Percentiles rank a stretch among this genome's conserved stretches.
Evolutionary conservation across 2,797 vertebrate species (phyloP).

Genomic region (Phyllotis vaccarum): DNA sequence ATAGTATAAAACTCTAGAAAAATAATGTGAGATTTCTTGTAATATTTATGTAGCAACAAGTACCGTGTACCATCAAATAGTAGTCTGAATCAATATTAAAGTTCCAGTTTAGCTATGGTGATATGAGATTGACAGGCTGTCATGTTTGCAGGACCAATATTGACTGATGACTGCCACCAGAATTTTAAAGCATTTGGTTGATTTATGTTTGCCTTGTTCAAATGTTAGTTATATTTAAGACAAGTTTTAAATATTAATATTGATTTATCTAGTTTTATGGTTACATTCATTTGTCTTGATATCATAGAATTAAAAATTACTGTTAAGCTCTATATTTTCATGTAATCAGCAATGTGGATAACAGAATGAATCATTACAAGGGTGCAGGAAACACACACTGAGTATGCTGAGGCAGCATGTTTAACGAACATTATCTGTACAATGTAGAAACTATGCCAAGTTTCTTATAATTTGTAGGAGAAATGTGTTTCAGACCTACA

Average conservation of each 20-base stretch:
- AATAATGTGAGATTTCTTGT: slow-evolving; percentile 17
- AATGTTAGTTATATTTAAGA: slow-evolving; percentile 59
- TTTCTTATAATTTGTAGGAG: neutral
- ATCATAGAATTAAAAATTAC: slow-evolving; percentile 41
- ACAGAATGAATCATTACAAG: slow-evolving; percentile 4
- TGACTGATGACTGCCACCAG: slow-evolving; percentile 17
- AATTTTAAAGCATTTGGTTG: slow-evolving; percentile 49
- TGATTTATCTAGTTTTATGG: slow-evolving; percentile 19
- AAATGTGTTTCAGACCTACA: neutral
- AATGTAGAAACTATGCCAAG: slow-evolving; percentile 27
- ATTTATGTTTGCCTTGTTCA: slow-evolving; percentile 55
- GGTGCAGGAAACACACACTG: neutral
- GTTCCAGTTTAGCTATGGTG: neutral
- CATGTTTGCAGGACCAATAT: neutral
- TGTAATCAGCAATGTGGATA: slow-evolving; percentile 12
- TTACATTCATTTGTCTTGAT: slow-evolving; percentile 52
- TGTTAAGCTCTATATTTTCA: slow-evolving; percentile 49
- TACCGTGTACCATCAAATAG: neutral
- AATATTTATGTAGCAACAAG: slow-evolving; percentile 18
- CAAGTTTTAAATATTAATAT: slow-evolving; percentile 34
- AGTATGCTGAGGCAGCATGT: neutral
- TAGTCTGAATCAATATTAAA: slow-evolving; percentile 13
- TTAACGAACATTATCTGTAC: neutral
- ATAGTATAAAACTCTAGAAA: neutral
- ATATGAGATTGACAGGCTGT: neutral